Conservation (phyloP, 2,113 vertebrate species). For the Ameiurus melas region DNA sequence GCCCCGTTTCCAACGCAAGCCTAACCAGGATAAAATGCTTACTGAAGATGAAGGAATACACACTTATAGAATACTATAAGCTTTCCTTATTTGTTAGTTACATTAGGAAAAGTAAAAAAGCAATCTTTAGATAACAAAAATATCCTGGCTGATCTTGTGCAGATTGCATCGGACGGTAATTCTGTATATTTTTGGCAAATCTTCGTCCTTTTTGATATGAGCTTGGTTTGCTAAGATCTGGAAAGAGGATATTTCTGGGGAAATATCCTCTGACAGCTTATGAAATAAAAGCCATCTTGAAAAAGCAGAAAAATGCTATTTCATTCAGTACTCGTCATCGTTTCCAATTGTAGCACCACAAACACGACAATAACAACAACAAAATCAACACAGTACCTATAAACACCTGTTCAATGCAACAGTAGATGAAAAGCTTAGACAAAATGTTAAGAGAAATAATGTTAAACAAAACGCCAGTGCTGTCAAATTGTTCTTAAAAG, state of each 20-base stretch:
- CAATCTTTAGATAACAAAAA: background rate
- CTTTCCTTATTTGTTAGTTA: background rate
- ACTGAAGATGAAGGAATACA: background rate
- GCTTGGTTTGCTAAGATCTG: background rate
- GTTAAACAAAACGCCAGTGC: background rate
- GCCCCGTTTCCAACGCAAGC: background rate
- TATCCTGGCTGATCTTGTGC: background rate
- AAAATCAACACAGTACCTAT: background rate
- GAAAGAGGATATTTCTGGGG: background rate
- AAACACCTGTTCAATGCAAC: background rate
- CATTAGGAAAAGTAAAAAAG: too few relatives aligned
- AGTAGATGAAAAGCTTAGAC: conserved; percentile 15
- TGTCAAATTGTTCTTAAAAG: background rate
- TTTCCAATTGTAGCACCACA: conserved; percentile 42
- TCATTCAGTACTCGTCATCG: background rate
- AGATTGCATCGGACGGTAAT: background rate
- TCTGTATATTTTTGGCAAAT: background rate
- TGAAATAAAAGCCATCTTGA: background rate
- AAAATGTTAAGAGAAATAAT: background rate
- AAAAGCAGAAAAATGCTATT: background rate
- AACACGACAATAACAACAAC: background rate
- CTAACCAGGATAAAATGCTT: background rate
- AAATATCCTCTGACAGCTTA: conserved; percentile 28
- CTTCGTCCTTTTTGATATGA: background rate
- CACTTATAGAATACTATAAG: background rate